A percentile compares a stretch with the other conserved stretches of the same genome.
phyloP scores from a whole-genome alignment of 2,797 vertebrate genomes.

The Phrynocephalus forsythii region DNA sequence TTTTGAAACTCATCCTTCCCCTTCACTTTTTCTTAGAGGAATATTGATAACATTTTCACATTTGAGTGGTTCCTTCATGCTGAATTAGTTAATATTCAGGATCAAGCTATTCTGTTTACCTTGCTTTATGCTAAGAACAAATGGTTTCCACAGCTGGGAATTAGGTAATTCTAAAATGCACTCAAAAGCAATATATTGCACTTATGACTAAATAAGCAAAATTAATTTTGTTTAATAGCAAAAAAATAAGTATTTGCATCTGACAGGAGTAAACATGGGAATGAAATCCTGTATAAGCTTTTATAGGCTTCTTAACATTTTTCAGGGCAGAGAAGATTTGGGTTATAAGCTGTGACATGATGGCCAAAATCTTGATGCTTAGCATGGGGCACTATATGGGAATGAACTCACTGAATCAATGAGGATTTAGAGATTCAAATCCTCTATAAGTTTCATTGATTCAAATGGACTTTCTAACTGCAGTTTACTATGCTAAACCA shows the following conservation, averaged over 20 bases:
- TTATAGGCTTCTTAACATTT: conserved; percentile 10
- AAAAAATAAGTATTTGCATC: conserved; percentile 2
- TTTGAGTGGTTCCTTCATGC: conserved; percentile 43
- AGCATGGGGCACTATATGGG: no score
- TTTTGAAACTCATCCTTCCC: conserved; percentile 32
- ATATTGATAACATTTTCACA: conserved; percentile 42
- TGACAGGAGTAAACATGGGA: neutral
- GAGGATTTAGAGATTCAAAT: no score
- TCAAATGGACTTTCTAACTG: no score
- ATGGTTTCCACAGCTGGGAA: conserved; percentile 43
- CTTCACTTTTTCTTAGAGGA: conserved; percentile 50
- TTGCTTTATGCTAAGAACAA: conserved; percentile 46
- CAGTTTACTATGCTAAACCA: no score
- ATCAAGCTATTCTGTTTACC: conserved; percentile 39
- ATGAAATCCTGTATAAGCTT: conserved; percentile 37
- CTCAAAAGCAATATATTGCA: conserved; percentile 51
- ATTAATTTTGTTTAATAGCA: conserved; percentile 20
- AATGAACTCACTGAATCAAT: no score
- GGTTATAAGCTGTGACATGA: neutral
- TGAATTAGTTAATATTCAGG: conserved; percentile 53
- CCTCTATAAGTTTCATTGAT: no score
- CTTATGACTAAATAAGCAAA: conserved; percentile 56
- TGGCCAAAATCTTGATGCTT: neutral
- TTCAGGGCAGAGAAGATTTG: conserved; percentile 7
- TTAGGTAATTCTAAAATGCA: conserved; percentile 38